Evolutionary conservation across 2,113 vertebrate genomes (phyloP).

Genomic region (Pogona vitticeps): DNA sequence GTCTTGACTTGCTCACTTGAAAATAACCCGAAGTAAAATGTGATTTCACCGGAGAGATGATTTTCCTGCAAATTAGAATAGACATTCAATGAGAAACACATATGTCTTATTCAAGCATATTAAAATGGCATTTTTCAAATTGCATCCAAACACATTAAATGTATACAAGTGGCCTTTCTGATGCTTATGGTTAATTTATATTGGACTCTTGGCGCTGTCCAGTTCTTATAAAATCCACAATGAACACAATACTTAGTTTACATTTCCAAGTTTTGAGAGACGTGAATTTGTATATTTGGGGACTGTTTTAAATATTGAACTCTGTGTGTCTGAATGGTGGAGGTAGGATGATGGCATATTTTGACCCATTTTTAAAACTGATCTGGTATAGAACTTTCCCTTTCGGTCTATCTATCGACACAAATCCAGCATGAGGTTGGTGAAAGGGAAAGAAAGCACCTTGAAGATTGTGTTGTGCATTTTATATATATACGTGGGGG

Average conservation of each 20-base stretch:
- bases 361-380: background rate
- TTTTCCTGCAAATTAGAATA: background rate
- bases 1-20: background rate
- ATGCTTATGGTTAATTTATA: slow-evolving; percentile 2
- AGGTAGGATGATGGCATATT: background rate
- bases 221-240: background rate
- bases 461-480: too few relatives aligned
- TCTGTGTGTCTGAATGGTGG: background rate
- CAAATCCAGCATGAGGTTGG: background rate
- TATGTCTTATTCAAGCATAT: background rate
- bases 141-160: background rate
- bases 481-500: too few relatives aligned
- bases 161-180: background rate
- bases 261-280: background rate
- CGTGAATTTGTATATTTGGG: background rate
- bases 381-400: background rate
- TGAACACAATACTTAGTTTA: background rate
- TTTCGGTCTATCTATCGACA: background rate
- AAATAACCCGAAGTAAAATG: background rate
- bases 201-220: background rate
- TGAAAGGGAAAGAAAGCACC: background rate
- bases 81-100: background rate
- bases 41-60: background rate
- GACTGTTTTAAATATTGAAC: background rate
- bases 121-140: background rate